These are phyloP conservation scores for Herpailurus yagouaroundi DNA, from an alignment of 2,113 vertebrate species.

Conservation along the genomic window DNA sequence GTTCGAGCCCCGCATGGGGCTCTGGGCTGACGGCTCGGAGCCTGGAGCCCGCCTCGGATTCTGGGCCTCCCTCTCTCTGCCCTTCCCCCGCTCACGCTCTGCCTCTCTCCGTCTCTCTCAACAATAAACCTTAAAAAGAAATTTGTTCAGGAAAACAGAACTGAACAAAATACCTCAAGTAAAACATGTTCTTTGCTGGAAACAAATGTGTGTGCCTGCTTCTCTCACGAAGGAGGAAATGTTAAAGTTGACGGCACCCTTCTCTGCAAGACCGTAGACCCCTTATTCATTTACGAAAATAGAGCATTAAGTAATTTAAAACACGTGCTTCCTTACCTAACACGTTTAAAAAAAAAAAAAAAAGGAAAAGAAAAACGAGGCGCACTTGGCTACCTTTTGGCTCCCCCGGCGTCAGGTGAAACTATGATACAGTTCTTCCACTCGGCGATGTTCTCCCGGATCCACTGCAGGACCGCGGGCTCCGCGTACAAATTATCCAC, in stretches of 20 bases:
- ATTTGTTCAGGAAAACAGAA: too few relatives aligned
- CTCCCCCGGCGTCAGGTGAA: constrained; percentile 96
- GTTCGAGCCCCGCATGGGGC: background rate
- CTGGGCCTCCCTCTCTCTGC: background rate
- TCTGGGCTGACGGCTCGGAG: background rate
- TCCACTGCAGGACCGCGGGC: constrained; percentile 96
- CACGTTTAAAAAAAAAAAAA: background rate
- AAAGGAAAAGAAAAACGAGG: background rate
- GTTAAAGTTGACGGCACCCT: background rate
- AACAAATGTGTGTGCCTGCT: background rate
- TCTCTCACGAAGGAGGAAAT: background rate
- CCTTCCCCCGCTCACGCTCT: too few relatives aligned
- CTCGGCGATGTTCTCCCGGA: constrained; percentile 93
- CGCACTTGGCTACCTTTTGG: constrained; percentile 90
- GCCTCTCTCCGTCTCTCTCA: too few relatives aligned
- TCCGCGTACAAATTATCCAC: constrained; percentile 98
- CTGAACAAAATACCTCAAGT: background rate
- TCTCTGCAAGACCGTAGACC: background rate
- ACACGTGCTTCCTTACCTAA: background rate
- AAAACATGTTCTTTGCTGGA: background rate
- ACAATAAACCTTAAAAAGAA: too few relatives aligned
- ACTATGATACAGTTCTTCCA: constrained; percentile 97
- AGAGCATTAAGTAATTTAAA: background rate
- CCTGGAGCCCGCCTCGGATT: background rate
- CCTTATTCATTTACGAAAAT: background rate